Percentiles rank a stretch among this genome's conserved stretches.
Conservation (phyloP, 2,113 vertebrate species). For the Geococcyx californianus region DNA sequence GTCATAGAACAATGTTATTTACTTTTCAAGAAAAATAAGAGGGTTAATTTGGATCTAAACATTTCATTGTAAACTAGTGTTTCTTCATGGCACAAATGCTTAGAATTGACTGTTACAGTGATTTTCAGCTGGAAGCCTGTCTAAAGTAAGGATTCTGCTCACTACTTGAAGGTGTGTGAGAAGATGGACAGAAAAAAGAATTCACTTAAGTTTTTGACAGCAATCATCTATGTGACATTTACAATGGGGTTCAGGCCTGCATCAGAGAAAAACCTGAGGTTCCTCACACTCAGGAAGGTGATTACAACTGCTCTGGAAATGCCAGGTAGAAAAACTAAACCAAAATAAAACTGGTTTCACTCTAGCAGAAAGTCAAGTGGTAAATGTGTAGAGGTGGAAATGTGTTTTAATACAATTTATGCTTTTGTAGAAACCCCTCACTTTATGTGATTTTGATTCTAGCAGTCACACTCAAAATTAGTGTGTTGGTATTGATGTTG, state of each 20-base stretch:
- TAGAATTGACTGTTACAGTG: neutral
- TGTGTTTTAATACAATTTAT: neutral
- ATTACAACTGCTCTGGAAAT: neutral
- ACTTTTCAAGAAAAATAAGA: neutral
- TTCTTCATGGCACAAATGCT: neutral
- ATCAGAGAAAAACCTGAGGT: neutral
- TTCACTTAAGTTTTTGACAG: neutral
- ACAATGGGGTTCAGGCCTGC: neutral
- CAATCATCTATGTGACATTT: accelerated
- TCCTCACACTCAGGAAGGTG: accelerated
- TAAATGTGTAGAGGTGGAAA: neutral
- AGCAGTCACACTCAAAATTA: neutral
- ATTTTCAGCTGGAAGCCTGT: neutral
- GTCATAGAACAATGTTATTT: neutral
- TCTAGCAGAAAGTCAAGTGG: neutral
- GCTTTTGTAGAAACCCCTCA: neutral
- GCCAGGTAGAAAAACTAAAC: neutral
- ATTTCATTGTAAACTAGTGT: neutral
- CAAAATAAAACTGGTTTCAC: neutral
- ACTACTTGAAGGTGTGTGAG: neutral
- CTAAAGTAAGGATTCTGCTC: neutral
- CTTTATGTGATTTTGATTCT: neutral
- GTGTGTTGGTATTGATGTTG: neutral
- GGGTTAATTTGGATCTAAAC: neutral
- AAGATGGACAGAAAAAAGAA: neutral